These are phyloP conservation scores for Macropodus opercularis DNA, from an alignment of 2,797 vertebrate species.

Conservation along the genomic window DNA sequence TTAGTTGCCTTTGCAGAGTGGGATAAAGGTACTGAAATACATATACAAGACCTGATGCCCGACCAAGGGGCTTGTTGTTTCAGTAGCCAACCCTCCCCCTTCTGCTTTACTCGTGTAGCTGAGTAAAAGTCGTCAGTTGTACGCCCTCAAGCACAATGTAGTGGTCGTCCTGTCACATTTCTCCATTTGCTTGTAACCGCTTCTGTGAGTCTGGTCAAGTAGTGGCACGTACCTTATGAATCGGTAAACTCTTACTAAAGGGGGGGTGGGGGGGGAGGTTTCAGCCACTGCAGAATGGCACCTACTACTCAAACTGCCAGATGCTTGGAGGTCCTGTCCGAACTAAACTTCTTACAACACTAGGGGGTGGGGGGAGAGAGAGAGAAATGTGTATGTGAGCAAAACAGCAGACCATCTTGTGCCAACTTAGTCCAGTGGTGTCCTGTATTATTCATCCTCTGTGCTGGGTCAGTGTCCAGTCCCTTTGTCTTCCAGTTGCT, in stretches of 20 bases:
- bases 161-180: constrained; percentile 59
- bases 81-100: constrained; percentile 40
- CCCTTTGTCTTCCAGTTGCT: constrained; percentile 90
- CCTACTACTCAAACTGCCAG: constrained; percentile 81
- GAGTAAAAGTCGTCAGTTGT: constrained; percentile 59
- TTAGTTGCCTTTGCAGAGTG: constrained; percentile 82
- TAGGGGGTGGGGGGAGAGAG: no score
- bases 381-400: constrained; percentile 57
- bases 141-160: constrained; percentile 67
- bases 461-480: constrained; percentile 83
- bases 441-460: constrained; percentile 74
- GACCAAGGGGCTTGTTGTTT: constrained; percentile 57
- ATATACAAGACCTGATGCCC: constrained; percentile 42
- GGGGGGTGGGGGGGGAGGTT: constrained; percentile 10
- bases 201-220: constrained; percentile 70
- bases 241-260: constrained; percentile 51
- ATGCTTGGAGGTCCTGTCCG: constrained; percentile 71
- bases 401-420: constrained; percentile 72
- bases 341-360: constrained; percentile 70
- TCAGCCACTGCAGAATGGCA: constrained; percentile 71
- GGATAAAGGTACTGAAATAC: constrained; percentile 67
- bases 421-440: constrained; percentile 80
- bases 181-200: constrained; percentile 68
- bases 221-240: constrained; percentile 73
- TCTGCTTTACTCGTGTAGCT: constrained; percentile 74